Evolutionary conservation across 2,797 vertebrate species (phyloP).

Genomic region (Clarias platycephalus): DNA sequence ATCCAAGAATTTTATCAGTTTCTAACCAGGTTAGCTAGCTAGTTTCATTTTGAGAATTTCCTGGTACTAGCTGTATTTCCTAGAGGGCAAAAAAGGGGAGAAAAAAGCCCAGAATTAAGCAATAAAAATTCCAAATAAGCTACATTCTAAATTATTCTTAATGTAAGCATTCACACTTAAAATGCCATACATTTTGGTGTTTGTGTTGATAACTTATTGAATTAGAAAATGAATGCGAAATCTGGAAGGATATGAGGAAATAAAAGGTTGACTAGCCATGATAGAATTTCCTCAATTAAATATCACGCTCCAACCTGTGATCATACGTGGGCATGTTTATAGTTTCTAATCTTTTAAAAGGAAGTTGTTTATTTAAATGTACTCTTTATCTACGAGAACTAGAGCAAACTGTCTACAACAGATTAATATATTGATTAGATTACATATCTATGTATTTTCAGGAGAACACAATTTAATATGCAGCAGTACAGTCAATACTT

Average conservation of each 20-base stretch:
- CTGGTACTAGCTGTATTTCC: background rate
- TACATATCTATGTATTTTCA: background rate
- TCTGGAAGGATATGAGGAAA: background rate
- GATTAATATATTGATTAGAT: background rate
- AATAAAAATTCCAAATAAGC: background rate
- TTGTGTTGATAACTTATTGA: background rate
- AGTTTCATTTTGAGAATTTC: background rate
- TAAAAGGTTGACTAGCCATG: background rate
- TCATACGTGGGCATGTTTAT: background rate
- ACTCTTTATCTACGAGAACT: background rate
- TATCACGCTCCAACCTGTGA: background rate
- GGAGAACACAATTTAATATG: background rate
- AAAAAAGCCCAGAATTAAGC: background rate
- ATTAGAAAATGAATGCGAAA: background rate
- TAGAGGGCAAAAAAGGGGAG: background rate
- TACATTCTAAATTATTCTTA: background rate
- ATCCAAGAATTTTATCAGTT: background rate
- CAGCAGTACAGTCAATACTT: background rate
- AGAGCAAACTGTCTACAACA: background rate
- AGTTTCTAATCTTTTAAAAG: background rate
- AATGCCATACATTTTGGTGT: background rate
- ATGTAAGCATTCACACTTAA: background rate
- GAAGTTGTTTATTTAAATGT: background rate
- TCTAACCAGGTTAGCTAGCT: background rate
- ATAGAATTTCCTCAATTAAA: background rate